These are phyloP conservation scores for Rhabdomys pumilio DNA, from an alignment of 2,797 vertebrate genomes.

Conservation along the genomic window DNA sequence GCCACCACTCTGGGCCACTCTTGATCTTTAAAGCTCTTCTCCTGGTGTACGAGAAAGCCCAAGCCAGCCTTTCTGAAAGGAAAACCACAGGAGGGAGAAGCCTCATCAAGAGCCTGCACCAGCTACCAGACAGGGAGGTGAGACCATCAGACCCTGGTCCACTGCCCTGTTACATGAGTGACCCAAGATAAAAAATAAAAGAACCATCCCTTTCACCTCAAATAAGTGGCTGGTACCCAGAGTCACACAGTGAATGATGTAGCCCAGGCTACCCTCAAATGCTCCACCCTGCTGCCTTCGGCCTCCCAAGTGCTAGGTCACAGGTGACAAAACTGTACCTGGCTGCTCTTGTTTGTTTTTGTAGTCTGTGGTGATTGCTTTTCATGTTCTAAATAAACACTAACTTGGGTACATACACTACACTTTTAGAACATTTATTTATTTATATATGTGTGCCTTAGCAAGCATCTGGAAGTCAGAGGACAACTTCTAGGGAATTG, in stretches of 20 bases:
- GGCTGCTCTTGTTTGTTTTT: not conserved
- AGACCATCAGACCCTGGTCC: not conserved
- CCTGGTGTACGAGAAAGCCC: not conserved
- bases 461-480: not conserved
- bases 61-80: not conserved
- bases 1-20: not conserved
- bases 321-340: too few species aligned
- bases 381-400: not conserved
- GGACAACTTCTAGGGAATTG: not conserved
- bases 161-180: too few species aligned
- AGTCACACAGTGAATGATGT: not conserved
- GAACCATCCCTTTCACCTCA: not conserved
- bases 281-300: not conserved
- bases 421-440: not conserved
- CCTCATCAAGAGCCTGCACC: not conserved
- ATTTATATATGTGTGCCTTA: not conserved
- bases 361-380: not conserved
- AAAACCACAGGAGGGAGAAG: not conserved
- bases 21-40: not conserved
- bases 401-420: not conserved
- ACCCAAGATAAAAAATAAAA: not conserved
- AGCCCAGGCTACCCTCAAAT: not conserved
- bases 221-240: not conserved
- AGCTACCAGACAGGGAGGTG: not conserved
- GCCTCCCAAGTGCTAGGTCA: not conserved